Percentiles rank a stretch among this genome's conserved stretches.
These are phyloP conservation scores for Sinodicranocentrus sp. DNA, from an alignment of 2,888 invertebrate species.

Conservation along the genomic window DNA sequence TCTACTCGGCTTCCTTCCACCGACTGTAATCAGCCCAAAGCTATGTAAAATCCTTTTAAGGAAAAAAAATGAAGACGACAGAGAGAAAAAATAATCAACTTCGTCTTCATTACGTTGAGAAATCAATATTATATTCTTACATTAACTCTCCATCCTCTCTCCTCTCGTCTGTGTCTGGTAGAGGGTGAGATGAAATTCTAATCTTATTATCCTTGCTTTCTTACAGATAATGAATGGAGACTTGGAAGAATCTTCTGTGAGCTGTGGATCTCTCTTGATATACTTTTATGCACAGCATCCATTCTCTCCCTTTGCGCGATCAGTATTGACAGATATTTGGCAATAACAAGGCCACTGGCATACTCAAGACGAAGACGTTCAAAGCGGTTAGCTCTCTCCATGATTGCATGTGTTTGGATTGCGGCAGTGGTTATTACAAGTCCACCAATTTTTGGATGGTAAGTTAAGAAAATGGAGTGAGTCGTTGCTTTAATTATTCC, in stretches of 20 bases:
- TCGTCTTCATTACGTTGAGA: background rate
- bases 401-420: slow-evolving; percentile 95
- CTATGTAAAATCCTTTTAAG: too few relatives aligned
- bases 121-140: too few relatives aligned
- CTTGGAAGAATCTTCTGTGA: slow-evolving; percentile 93
- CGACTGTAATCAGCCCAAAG: too few relatives aligned
- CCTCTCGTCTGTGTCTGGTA: too few relatives aligned
- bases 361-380: slow-evolving; percentile 93
- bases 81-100: background rate
- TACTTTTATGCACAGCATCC: slow-evolving; percentile 89
- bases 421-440: slow-evolving; percentile 94
- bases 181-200: too few relatives aligned
- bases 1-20: too few relatives aligned
- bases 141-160: too few relatives aligned
- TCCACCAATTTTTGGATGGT: slow-evolving; percentile 96
- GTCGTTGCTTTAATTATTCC: too few relatives aligned
- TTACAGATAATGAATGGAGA: slow-evolving; percentile 83
- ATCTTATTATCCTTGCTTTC: background rate
- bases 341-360: slow-evolving; percentile 94
- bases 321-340: slow-evolving; percentile 93
- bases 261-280: slow-evolving; percentile 95
- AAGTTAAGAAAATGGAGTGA: slow-evolving; percentile 77
- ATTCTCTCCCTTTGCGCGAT: slow-evolving; percentile 88
- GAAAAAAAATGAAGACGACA: background rate
- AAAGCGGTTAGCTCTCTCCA: slow-evolving; percentile 89